These are phyloP conservation scores for Anhinga rufa DNA, from an alignment of 2,113 vertebrate genomes.

Conservation along the genomic window DNA sequence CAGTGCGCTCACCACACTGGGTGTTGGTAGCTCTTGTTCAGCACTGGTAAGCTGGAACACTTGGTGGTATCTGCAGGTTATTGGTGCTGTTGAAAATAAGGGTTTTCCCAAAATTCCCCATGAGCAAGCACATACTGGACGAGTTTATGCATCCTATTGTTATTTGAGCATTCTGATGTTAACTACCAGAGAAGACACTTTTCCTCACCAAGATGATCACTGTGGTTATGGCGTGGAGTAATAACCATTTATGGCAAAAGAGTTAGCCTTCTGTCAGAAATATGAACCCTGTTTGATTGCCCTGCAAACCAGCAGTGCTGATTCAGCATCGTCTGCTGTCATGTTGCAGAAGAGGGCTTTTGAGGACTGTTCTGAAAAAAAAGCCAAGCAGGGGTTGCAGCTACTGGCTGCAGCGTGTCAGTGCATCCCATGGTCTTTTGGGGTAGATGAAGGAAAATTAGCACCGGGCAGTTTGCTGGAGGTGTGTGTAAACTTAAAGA, in stretches of 20 bases:
- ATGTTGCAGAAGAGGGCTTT: not conserved
- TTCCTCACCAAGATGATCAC: not conserved
- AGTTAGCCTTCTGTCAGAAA: not conserved
- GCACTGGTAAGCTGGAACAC: not conserved
- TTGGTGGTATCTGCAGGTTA: not conserved
- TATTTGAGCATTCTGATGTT: not conserved
- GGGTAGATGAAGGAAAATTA: not conserved
- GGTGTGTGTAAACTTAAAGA: not conserved
- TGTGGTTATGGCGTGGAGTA: not conserved
- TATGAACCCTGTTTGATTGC: not conserved
- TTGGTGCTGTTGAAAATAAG: not conserved
- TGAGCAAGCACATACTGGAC: not conserved
- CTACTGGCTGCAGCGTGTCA: not conserved
- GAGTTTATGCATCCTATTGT: not conserved
- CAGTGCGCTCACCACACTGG: not conserved
- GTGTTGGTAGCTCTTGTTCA: not conserved
- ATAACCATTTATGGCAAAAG: not conserved
- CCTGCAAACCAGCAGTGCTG: not conserved
- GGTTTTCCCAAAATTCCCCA: not conserved
- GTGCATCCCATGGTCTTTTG: not conserved
- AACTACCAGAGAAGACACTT: not conserved
- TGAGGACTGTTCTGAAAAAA: not conserved
- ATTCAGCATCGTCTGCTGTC: not conserved
- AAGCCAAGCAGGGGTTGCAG: not conserved
- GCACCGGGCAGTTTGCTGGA: not conserved